Conservation (phyloP, 2,797 vertebrate species). For the Threskiornis aethiopicus region DNA sequence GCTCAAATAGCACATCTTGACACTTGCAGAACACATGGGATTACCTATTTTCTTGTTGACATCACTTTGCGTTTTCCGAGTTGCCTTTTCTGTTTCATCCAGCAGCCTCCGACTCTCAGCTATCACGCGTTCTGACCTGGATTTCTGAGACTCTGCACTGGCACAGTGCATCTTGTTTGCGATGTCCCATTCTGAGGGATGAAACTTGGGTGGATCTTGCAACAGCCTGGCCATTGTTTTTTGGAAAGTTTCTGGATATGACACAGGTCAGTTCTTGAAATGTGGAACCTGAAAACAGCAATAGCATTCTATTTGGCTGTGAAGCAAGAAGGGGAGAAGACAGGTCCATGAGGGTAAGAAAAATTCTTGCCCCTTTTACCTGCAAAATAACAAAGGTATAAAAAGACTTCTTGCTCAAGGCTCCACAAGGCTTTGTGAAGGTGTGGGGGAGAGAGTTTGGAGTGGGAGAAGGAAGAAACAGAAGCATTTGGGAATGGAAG, state of each 20-base stretch:
- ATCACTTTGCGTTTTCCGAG: slow-evolving; percentile 80
- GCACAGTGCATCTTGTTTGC: slow-evolving; percentile 69
- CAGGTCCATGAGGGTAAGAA: not conserved
- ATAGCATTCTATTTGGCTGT: not conserved
- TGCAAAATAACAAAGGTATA: not conserved
- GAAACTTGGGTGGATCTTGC: slow-evolving; percentile 73
- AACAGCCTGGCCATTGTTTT: slow-evolving; percentile 78
- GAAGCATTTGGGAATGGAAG: not conserved
- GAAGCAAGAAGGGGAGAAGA: not conserved
- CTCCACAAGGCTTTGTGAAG: not conserved
- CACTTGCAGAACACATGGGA: not conserved
- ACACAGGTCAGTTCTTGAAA: not conserved
- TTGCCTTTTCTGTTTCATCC: slow-evolving; percentile 80
- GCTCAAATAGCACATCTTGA: not conserved
- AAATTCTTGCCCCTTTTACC: not conserved
- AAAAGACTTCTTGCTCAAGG: not conserved
- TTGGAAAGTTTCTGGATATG: slow-evolving; percentile 25
- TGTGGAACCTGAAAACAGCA: slow-evolving; percentile 19
- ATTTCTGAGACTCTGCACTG: slow-evolving; percentile 75
- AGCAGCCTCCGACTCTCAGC: slow-evolving; percentile 84
- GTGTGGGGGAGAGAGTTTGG: not conserved
- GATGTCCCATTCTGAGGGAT: slow-evolving; percentile 78
- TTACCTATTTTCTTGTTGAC: slow-evolving; percentile 87
- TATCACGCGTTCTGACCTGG: slow-evolving; percentile 78
- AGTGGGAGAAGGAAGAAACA: not conserved